Evolutionary conservation across 2,888 invertebrate species (phyloP), one percentile per base, ranked within the genome.

Genomic region (Orthosia gracilis): DNA sequence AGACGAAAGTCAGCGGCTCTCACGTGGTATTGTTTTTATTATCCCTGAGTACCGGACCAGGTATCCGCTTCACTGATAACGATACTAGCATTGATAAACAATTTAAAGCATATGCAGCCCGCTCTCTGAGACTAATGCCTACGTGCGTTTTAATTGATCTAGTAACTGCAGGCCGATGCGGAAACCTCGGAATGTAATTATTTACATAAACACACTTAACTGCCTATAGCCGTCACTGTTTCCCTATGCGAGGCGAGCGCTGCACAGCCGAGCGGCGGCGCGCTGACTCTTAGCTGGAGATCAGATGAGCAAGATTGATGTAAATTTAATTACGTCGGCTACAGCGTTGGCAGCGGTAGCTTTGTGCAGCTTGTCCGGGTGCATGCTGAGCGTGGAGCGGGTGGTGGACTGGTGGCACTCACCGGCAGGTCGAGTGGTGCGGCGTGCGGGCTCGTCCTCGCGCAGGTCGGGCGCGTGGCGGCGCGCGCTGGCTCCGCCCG

Each of bases 371-470:
- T 95, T 96, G 72, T 63, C 69, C 55, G 49, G 70, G 70, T 82
- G 52, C 76, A 75, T 59, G 45, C 47, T 73, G 73, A 62, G 18
- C 65, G 47, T n/a, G 62, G 78, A 26, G 71, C 54, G 76, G 57
- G 69, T 67, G 89, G 47, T 26, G 62, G 79, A 26, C 67, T 50
- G 76, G 57, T 62, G 59, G 89, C 85, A 97, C 97, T 97, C 94
- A 97, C 97, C 97, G 94, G 97, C 97, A 89, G 97, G 97, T 83
- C 97, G 96, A 87, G 96, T 96, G 91, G 97, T 97, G 88, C 97
- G 97, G 69, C 97, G 96, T 85, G 97, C 97, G 92, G 97, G 97
- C 89, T 97, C 97, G 93, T 97, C 97, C 93, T 97, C 97, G 76
- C 97, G 95, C 90, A 97, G 95, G 86, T 97, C 95, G 84, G 97